These are phyloP conservation scores for Trichechus manatus DNA, from an alignment of 2,113 vertebrate species.

Conservation along the genomic window DNA sequence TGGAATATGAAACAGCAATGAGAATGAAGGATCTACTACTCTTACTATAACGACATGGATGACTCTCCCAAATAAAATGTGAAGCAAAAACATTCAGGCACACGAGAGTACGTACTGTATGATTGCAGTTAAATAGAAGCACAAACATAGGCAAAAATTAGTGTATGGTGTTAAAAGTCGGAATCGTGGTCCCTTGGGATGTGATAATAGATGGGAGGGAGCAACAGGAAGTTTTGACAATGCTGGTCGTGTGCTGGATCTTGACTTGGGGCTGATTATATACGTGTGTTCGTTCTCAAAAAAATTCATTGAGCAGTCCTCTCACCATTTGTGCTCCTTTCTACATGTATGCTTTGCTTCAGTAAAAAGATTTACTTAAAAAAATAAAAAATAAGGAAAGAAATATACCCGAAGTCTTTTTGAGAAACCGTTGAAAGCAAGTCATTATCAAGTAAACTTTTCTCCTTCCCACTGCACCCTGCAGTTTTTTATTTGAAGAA, in stretches of 20 bases:
- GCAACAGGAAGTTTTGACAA: not conserved
- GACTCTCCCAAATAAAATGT: not conserved
- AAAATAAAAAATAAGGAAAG: not conserved
- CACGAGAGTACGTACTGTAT: no score
- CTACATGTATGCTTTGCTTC: not conserved
- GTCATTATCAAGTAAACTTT: slow-evolving; percentile 8
- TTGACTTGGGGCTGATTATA: not conserved
- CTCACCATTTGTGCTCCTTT: not conserved
- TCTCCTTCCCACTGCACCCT: not conserved
- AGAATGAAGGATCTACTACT: not conserved
- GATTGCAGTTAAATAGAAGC: not conserved
- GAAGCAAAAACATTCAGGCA: not conserved
- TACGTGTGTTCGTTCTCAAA: not conserved
- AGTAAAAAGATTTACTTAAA: not conserved
- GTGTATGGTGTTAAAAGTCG: not conserved
- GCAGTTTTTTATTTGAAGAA: slow-evolving; percentile 7
- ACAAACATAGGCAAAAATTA: not conserved
- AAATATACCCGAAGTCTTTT: not conserved
- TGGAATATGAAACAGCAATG: not conserved
- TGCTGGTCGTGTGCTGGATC: not conserved
- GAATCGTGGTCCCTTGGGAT: fast-evolving
- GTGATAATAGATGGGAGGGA: not conserved
- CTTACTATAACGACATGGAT: not conserved
- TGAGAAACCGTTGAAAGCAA: slow-evolving; percentile 40
- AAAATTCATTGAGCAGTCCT: not conserved